Percentiles rank a stretch among this genome's conserved stretches.
Evolutionary conservation across 1,140 invertebrate species (phyloP).

Genomic region (Polypedilum vanderplanki): DNA sequence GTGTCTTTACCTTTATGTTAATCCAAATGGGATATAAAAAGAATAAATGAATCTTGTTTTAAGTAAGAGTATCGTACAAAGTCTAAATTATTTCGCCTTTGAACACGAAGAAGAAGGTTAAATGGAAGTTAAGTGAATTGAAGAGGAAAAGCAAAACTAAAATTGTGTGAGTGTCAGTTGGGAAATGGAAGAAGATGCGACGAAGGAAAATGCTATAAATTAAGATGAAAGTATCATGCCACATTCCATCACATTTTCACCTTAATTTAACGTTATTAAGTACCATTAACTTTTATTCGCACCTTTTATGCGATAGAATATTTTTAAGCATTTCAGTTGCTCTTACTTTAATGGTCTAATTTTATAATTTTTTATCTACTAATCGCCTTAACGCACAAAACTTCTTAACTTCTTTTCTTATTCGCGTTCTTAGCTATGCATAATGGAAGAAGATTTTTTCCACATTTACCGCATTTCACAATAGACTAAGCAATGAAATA

Average conservation of each 20-base stretch:
- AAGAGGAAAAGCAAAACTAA: background rate
- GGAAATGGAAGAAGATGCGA: conserved; percentile 7
- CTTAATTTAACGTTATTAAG: conserved; percentile 19
- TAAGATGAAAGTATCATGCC: conserved; percentile 3
- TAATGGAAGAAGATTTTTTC: too few relatives aligned
- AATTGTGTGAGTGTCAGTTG: background rate
- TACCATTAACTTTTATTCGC: background rate
- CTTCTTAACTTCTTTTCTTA: too few relatives aligned
- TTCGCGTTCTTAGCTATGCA: too few relatives aligned
- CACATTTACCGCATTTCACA: too few relatives aligned
- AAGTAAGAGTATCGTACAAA: too few relatives aligned
- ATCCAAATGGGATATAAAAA: too few relatives aligned
- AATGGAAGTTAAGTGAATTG: background rate
- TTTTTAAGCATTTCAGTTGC: background rate
- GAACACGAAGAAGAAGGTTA: background rate
- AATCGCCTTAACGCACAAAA: background rate
- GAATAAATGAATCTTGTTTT: too few relatives aligned
- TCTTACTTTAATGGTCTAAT: conserved; percentile 14
- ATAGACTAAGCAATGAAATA: too few relatives aligned
- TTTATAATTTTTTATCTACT: conserved; percentile 3
- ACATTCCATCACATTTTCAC: conserved; percentile 17
- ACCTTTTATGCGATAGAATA: background rate
- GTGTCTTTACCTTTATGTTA: too few relatives aligned
- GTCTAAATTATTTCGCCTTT: too few relatives aligned
- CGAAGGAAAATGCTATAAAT: background rate